Evolutionary conservation across 2,113 vertebrate genomes (phyloP).

Genomic region (Centrocercus urophasianus): DNA sequence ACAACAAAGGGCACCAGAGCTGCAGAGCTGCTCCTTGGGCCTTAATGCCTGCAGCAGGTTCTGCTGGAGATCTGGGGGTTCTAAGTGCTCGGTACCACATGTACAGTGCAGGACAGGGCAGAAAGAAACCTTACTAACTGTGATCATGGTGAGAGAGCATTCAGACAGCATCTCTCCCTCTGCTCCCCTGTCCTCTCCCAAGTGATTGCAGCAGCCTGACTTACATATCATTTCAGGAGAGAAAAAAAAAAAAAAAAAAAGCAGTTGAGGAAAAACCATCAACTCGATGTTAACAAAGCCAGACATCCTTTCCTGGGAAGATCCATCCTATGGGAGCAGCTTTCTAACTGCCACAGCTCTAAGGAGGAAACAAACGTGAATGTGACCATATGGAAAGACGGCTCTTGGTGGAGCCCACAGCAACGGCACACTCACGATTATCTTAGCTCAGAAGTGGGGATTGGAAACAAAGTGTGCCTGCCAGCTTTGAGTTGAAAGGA

Average conservation of each 20-base stretch:
- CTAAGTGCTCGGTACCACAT: not conserved
- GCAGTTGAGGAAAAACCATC: not conserved
- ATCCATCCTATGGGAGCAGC: not conserved
- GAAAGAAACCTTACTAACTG: not conserved
- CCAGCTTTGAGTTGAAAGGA: not conserved
- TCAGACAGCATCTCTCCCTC: not conserved
- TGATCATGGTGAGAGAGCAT: not conserved
- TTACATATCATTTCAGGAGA: not conserved
- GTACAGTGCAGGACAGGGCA: not conserved
- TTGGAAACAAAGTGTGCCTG: not conserved
- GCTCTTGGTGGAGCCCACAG: not conserved
- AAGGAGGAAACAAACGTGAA: not conserved
- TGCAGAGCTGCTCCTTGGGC: not conserved
- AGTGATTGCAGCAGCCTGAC: not conserved
- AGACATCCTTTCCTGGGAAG: not conserved
- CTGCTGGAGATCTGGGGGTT: not conserved
- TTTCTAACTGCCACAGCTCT: not conserved
- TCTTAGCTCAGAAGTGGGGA: not conserved
- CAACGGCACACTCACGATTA: not conserved
- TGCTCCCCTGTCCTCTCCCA: not conserved
- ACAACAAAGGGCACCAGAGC: not conserved
- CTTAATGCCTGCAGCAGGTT: not conserved
- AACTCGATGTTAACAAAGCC: not conserved
- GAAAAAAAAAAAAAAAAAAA: not conserved
- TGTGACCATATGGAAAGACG: not conserved